Evolutionary conservation across 2,888 invertebrate species (phyloP).

Genomic region (Rhodophaea formosa): DNA sequence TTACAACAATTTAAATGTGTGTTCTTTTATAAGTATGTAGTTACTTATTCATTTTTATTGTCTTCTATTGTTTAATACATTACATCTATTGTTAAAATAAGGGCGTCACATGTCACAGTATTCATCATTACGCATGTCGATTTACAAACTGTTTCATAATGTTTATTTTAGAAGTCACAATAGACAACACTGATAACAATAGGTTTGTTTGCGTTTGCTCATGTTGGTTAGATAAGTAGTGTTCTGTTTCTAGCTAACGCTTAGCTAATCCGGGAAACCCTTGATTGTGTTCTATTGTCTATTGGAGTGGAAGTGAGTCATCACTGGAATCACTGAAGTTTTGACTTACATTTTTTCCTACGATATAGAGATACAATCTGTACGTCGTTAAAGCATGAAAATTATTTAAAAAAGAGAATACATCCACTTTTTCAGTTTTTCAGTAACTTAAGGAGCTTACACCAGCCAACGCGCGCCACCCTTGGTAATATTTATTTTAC

Average conservation of each 20-base stretch:
- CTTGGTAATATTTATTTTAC: too few relatives aligned
- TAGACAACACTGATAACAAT: slow-evolving; percentile 6
- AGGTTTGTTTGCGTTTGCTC: neutral
- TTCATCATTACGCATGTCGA: neutral
- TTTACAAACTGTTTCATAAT: slow-evolving; percentile 1
- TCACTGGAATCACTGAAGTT: neutral
- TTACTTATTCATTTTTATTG: too few relatives aligned
- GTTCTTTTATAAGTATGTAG: too few relatives aligned
- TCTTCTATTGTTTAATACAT: too few relatives aligned
- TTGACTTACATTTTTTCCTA: neutral
- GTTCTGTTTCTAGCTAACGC: slow-evolving; percentile 1
- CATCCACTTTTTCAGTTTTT: too few relatives aligned
- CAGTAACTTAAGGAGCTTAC: too few relatives aligned
- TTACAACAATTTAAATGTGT: too few relatives aligned
- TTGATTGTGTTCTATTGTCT: neutral
- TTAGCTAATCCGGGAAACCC: neutral
- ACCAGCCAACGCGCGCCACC: too few relatives aligned
- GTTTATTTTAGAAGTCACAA: slow-evolving; percentile 4
- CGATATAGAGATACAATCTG: neutral
- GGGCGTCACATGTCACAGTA: too few relatives aligned
- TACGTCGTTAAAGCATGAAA: too few relatives aligned
- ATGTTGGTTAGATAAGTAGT: neutral
- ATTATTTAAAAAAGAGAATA: too few relatives aligned
- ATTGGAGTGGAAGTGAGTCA: slow-evolving; percentile 13
- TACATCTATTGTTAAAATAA: too few relatives aligned